Base-by-base conservation (phyloP, 2,888 invertebrate genomes). In the Hybos culiciformis region DNA sequence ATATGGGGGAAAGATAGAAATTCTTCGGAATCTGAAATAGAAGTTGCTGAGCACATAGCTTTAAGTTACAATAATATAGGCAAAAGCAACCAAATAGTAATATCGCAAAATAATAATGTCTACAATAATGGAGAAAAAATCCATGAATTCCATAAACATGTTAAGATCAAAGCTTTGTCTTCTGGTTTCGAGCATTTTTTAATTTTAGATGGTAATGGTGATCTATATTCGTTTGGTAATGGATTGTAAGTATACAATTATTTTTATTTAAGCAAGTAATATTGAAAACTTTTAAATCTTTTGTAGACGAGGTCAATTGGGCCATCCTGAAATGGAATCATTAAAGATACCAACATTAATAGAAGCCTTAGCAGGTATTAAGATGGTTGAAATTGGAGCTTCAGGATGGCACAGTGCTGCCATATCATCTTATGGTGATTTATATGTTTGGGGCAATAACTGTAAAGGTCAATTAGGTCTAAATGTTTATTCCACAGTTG, bases 361-460 rank as follows among this genome's bases (percentile, higher is more conserved):
- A 3, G 78, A 83, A 53, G 81, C 78, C 34, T 66, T 93, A 34
- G 76, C 79, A 34, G 91, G 90, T 12, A 69, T 92, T 17, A 74
- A 66, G 65, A 75, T 91, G 43, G 63, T 65, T 1, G 69, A 74
- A 55, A 78, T 92, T 41, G 72, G 80, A 37, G 80, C 84, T 31
- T 87, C 86, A 7, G 88, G 87, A 9, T 93, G 91, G 91, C 91
- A 92, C 62, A 81, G 80, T 42, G 73, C 80, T 40, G 87, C 81
- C 9, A 60, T 90, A 7, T 86, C 85, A 51, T 72, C 75, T 54
- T 74, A 72, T 61, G 90, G 88, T 12, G 91, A 91, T 60, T 57
- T 91, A 0, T 93, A 91, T 59, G 72, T 75, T 3, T 93, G 93
- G 92, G 93, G 93, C 7, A 90, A 85, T 81, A 93, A 93, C 66